Evolutionary conservation across 2,888 invertebrate genomes (phyloP).

Genomic region (Plusia festucae): DNA sequence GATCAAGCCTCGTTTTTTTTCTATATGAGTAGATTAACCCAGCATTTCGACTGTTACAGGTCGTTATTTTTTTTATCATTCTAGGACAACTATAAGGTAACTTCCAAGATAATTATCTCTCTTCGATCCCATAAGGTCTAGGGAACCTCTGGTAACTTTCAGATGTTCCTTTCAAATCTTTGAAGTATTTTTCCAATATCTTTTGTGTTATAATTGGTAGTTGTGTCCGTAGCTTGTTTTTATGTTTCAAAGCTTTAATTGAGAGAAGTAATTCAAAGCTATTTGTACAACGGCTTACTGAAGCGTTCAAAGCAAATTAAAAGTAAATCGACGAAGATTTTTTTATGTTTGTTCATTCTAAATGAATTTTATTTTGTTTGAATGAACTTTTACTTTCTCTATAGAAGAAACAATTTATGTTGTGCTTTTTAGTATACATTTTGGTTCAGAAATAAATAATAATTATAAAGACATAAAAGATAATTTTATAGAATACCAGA

Average conservation of each 20-base stretch:
- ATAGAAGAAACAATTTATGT: neutral
- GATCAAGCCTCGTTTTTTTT: neutral
- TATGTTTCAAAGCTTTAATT: neutral
- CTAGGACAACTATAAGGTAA: neutral
- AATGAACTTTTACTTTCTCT: neutral
- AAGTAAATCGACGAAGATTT: neutral
- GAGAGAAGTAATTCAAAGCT: neutral
- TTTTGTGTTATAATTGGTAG: constrained; percentile 20
- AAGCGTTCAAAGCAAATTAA: constrained; percentile 2
- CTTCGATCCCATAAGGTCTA: neutral
- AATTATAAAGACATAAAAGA: too few species aligned
- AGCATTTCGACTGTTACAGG: too few species aligned
- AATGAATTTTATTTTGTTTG: neutral
- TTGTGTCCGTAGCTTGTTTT: constrained; percentile 1
- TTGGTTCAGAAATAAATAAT: too few species aligned
- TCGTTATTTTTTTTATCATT: neutral
- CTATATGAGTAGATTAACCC: too few species aligned
- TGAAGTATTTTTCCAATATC: constrained; percentile 13
- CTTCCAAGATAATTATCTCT: neutral
- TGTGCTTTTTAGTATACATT: neutral
- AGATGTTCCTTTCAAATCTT: constrained; percentile 15
- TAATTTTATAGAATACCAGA: too few species aligned
- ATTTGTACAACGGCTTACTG: constrained; percentile 2
- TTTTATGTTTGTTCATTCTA: neutral
- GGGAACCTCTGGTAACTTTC: neutral